Percentiles rank a stretch among this genome's conserved stretches.
Evolutionary conservation across 2,888 invertebrate genomes (phyloP).

Genomic region (Ochlodes sylvanus): DNA sequence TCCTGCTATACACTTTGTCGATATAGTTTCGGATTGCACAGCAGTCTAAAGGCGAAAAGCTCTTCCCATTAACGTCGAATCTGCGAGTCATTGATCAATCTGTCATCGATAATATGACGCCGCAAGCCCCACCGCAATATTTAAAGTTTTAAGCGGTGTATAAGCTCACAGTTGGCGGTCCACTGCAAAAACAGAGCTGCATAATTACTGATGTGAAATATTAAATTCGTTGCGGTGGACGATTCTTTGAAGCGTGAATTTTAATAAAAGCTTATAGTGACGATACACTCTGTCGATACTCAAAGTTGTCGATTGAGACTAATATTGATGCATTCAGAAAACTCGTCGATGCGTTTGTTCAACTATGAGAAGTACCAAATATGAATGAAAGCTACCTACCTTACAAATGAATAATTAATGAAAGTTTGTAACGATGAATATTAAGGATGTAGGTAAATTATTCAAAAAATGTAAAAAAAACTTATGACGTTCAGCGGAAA

Average conservation of each 20-base stretch:
- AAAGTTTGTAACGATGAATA: too few relatives aligned
- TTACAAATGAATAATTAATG: too few relatives aligned
- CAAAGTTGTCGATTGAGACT: neutral
- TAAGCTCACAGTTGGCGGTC: neutral
- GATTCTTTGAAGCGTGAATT: constrained; percentile 2
- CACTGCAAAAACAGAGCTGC: neutral
- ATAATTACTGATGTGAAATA: constrained; percentile 9
- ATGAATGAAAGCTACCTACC: too few relatives aligned
- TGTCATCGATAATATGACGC: neutral
- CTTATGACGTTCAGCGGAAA: too few relatives aligned
- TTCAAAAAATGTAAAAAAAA: too few relatives aligned
- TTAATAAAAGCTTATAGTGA: neutral
- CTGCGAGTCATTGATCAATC: neutral
- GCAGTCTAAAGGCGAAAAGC: neutral
- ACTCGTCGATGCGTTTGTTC: too few relatives aligned
- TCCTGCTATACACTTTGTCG: too few relatives aligned
- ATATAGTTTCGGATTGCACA: neutral
- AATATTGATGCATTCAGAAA: too few relatives aligned
- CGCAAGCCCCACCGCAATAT: neutral
- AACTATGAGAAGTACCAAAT: too few relatives aligned
- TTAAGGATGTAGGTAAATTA: too few relatives aligned
- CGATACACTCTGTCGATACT: neutral
- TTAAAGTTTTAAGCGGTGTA: constrained; percentile 1
- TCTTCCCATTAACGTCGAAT: neutral
- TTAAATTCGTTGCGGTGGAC: neutral